Percentiles rank a stretch among this genome's conserved stretches.
Evolutionary conservation across 1,140 invertebrate species (phyloP).

Genomic region (Caenorhabditis elegans): WBcel235 BX284603.4:4730001-4730500

Average conservation of each 20-base stretch:
- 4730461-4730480: no score
- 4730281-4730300: conserved; percentile 60
- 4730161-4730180: conserved; percentile 81
- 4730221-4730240: conserved; percentile 64
- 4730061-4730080: conserved; percentile 40
- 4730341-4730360: no score
- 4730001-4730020: no score
- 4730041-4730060: no score
- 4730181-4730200: conserved; percentile 77
- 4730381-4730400: no score
- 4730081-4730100: conserved; percentile 77
- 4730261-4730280: conserved; percentile 66
- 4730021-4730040: no score
- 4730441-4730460: no score
- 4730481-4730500: conserved; percentile 33
- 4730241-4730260: conserved; percentile 65
- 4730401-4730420: no score
- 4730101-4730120: conserved; percentile 90
- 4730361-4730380: no score
- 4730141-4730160: conserved; percentile 95
- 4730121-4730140: conserved; percentile 93
- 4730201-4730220: conserved; percentile 62
- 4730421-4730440: no score
- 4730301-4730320: conserved; percentile 55
- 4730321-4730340: no score